phyloP scores from a whole-genome alignment of 2,888 invertebrate genomes.

The Scaptodrosophila latifasciaeformis region DNA sequence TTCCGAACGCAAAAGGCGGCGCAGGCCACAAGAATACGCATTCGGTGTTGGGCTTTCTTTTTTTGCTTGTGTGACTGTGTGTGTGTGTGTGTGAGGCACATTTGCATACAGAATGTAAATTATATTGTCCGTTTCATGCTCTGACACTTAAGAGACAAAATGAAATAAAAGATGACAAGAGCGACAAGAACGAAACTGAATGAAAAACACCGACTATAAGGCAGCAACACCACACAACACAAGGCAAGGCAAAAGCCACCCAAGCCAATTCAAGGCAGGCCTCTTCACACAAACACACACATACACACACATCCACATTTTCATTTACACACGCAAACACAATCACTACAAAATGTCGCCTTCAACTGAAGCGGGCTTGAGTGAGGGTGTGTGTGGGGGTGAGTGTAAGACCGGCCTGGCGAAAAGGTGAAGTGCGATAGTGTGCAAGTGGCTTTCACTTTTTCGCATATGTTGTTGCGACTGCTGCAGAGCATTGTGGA shows the following conservation, averaged over 20 bases:
- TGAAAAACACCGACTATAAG: conserved; percentile 27
- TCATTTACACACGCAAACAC: conserved; percentile 8
- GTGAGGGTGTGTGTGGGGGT: too few species aligned
- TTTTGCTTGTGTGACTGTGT: background rate
- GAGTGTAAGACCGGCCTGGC: too few species aligned
- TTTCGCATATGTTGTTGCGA: conserved; percentile 4
- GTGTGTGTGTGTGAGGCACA: conserved; percentile 29
- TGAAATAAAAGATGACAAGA: conserved; percentile 58
- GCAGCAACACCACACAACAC: conserved; percentile 25
- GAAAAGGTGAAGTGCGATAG: too few species aligned
- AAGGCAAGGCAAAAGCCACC: conserved; percentile 7
- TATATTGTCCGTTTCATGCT: conserved; percentile 61
- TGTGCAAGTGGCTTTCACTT: background rate
- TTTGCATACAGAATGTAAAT: conserved; percentile 62
- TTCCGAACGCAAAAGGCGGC: conserved; percentile 42
- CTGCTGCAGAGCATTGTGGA: background rate
- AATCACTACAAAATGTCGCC: conserved; percentile 7
- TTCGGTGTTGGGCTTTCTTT: conserved; percentile 3
- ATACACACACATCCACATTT: conserved; percentile 5
- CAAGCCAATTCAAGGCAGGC: background rate
- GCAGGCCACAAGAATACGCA: conserved; percentile 27
- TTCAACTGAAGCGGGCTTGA: background rate
- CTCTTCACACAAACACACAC: conserved; percentile 5
- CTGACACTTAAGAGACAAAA: conserved; percentile 64
- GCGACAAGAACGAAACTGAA: conserved; percentile 49